Evolutionary conservation across 2,888 invertebrate genomes (phyloP), one percentile per base, ranked within the genome.

Genomic region (Cylindroiulus punctatus): DNA sequence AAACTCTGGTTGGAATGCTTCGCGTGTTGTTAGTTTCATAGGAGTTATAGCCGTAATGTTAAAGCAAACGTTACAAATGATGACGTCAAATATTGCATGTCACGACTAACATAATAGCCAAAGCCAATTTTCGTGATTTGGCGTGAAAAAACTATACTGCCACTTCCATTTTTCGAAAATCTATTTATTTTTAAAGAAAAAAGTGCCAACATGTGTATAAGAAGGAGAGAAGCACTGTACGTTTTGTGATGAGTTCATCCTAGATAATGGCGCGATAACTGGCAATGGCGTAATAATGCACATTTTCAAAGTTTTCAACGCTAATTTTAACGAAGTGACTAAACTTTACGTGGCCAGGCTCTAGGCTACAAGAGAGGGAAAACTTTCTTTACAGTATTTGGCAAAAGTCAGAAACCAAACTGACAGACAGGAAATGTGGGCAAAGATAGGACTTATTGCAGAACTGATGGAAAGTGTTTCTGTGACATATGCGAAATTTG

Each of bases 71-170:
- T 65, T 65, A n/a, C 65, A 26, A 65, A 65, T 65, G 65, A 26
- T 57, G 57, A 65, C 65, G 22, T 65, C 57, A 57, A 57, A 57
- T 65, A 2, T 65, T 65, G 65, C 65, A 12, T 65, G 65, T 65
- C 65, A 65, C 26, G 65, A 65, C 65, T 26, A 65, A 65, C 65
- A 65, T 65, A 65, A 65, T 65, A 65, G 65, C 65, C 26, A 26
- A 65, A 65, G n/a, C 65, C 22, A 65, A 65, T 65, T 65, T 65
- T 65, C 65, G 65, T 65, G 65, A 65, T 65, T 65, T 26, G 26
- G 65, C 26, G 65, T 65, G 65, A 65, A 65, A 65, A 65, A 65
- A 65, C 0, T n/a, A 19, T 26, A n/a, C 65, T 65, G 65, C 22
- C 65, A 65, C 26, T 26, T 65, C 26, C 19, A 65, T 26, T 65